These are phyloP conservation scores for Phainopepla nitens DNA, from an alignment of 2,113 vertebrate genomes.

Conservation along the genomic window DNA sequence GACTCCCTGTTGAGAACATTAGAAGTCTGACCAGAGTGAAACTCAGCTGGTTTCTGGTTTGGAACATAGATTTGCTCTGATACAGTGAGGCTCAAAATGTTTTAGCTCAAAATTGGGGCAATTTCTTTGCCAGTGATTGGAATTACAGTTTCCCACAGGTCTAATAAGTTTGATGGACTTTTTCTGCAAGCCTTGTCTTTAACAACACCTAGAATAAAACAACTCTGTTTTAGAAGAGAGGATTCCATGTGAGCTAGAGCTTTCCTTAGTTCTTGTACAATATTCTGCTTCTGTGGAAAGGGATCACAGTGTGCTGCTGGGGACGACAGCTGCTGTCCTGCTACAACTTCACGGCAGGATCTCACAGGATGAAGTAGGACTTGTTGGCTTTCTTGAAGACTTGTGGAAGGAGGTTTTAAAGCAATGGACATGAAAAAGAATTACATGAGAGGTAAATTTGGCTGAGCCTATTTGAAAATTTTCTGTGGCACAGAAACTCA, in stretches of 20 bases:
- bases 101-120: not conserved
- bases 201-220: not conserved
- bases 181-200: not conserved
- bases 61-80: not conserved
- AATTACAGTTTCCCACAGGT: not conserved
- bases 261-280: not conserved
- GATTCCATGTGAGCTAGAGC: not conserved
- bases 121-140: not conserved
- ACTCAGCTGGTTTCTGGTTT: not conserved
- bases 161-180: not conserved
- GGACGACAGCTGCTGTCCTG: not conserved
- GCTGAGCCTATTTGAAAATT: slow-evolving; percentile 18
- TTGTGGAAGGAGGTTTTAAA: not conserved
- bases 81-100: not conserved
- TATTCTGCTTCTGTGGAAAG: not conserved
- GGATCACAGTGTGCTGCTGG: not conserved
- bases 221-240: not conserved
- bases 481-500: slow-evolving; percentile 36
- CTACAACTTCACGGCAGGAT: not conserved
- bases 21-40: not conserved
- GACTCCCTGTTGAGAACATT: not conserved
- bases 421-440: not conserved
- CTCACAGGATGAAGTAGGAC: not conserved
- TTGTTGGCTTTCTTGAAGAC: not conserved
- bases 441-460: not conserved